Conservation (phyloP, 2,888 invertebrate genomes). For the Caenorhabditis japonica region DNA sequence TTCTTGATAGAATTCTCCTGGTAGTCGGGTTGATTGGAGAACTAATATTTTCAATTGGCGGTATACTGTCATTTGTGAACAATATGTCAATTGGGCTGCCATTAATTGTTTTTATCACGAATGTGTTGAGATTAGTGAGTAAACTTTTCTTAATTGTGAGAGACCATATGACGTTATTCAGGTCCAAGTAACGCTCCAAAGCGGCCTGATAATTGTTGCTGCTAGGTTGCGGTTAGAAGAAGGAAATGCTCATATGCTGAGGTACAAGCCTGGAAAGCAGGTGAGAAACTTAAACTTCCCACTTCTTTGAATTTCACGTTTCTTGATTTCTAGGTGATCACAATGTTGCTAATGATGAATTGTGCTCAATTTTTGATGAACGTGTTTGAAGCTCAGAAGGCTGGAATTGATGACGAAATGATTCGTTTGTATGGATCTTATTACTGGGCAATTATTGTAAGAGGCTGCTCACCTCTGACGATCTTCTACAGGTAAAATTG, state of each 20-base stretch:
- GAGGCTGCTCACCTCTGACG: conserved; percentile 82
- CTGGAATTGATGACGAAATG: conserved; percentile 66
- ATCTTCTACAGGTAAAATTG: conserved; percentile 81
- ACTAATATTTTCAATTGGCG: conserved; percentile 62
- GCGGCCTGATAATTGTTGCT: conserved; percentile 61
- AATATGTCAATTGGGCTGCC: conserved; percentile 53
- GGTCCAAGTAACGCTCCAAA: conserved; percentile 66
- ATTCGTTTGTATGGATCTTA: conserved; percentile 81
- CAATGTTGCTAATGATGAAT: conserved; percentile 78
- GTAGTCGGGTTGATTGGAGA: conserved; percentile 67
- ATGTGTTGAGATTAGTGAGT: conserved; percentile 56
- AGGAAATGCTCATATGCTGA: conserved; percentile 55
- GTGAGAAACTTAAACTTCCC: conserved; percentile 18
- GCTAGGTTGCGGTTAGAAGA: conserved; percentile 51
- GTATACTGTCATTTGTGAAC: conserved; percentile 64
- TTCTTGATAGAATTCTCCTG: conserved; percentile 64
- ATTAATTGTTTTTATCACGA: conserved; percentile 59
- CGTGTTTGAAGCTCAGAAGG: conserved; percentile 83
- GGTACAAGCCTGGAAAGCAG: conserved; percentile 69
- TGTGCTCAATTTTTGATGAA: conserved; percentile 83
- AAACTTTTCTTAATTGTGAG: no score
- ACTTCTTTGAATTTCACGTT: neutral
- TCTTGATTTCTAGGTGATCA: conserved; percentile 60
- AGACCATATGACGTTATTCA: conserved; percentile 5
- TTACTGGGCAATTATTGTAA: conserved; percentile 83